Evolutionary conservation across 2,888 invertebrate genomes (phyloP).

Genomic region (Gandaritis pyraliata): DNA sequence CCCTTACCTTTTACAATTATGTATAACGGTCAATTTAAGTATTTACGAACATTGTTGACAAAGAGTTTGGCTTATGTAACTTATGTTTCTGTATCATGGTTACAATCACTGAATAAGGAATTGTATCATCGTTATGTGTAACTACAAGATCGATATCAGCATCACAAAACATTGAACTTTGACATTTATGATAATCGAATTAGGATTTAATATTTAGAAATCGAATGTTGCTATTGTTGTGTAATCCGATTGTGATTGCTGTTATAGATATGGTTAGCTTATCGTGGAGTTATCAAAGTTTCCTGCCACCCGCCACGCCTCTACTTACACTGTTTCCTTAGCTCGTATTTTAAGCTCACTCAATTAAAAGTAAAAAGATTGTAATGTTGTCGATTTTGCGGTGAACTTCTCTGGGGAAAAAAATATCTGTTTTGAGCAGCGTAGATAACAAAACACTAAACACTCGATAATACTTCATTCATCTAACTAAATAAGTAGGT

Average conservation of each 20-base stretch:
- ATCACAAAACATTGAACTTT: conserved; percentile 54
- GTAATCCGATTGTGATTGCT: conserved; percentile 62
- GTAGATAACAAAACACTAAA: too few species aligned
- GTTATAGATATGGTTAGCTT: conserved; percentile 46
- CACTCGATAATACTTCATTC: too few species aligned
- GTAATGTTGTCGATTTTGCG: too few species aligned
- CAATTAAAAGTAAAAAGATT: not conserved
- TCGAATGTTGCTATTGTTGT: conserved; percentile 54
- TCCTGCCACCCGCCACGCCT: conserved; percentile 45
- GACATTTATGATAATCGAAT: conserved; percentile 66
- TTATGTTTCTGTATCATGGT: conserved; percentile 5
- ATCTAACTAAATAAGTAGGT: too few species aligned
- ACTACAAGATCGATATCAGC: conserved; percentile 19
- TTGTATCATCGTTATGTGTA: conserved; percentile 10
- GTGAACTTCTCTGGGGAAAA: too few species aligned
- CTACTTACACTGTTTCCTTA: conserved; percentile 18
- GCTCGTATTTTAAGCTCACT: conserved; percentile 1
- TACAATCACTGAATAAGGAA: conserved; percentile 4
- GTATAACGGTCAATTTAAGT: too few species aligned
- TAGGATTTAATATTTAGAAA: conserved; percentile 59
- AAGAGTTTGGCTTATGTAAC: too few species aligned
- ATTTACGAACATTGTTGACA: not conserved
- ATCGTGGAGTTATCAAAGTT: conserved; percentile 55
- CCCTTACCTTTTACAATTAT: too few species aligned
- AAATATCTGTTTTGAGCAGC: too few species aligned